Evolutionary conservation across 2,797 vertebrate species (phyloP).

Genomic region (Malurus leucopterus): DNA sequence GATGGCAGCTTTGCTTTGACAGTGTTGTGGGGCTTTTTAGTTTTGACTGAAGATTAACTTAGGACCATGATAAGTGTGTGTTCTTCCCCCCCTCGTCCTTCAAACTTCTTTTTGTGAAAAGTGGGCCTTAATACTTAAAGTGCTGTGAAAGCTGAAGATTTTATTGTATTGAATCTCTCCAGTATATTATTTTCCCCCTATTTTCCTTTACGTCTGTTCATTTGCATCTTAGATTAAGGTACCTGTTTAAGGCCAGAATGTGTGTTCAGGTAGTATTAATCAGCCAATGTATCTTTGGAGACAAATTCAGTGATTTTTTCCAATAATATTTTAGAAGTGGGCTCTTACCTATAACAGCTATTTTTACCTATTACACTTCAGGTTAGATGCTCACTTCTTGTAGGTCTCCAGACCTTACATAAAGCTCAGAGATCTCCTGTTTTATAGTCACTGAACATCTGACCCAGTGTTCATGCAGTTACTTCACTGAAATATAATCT

Average conservation of each 20-base stretch:
- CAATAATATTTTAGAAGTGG: not conserved
- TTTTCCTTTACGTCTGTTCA: not conserved
- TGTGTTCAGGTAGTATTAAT: not conserved
- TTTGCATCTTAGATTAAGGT: not conserved
- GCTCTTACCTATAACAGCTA: not conserved
- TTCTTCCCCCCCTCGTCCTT: not conserved
- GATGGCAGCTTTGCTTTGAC: not conserved
- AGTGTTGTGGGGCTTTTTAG: not conserved
- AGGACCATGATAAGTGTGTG: not conserved
- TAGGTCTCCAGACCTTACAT: not conserved
- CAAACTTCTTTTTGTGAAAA: not conserved
- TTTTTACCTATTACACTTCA: not conserved
- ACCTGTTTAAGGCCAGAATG: not conserved
- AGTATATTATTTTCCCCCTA: not conserved
- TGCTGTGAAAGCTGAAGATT: not conserved
- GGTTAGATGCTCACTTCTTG: not conserved
- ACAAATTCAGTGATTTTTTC: not conserved
- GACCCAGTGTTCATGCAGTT: not conserved
- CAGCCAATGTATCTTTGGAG: not conserved
- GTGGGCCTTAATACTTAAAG: not conserved
- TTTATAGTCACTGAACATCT: not conserved
- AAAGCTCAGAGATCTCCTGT: not conserved
- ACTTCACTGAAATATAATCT: not conserved
- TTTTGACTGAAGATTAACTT: not conserved
- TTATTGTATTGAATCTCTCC: not conserved